Evolutionary conservation across 1,140 invertebrate species (phyloP).

Genomic region (Frieseomelitta varia): DNA sequence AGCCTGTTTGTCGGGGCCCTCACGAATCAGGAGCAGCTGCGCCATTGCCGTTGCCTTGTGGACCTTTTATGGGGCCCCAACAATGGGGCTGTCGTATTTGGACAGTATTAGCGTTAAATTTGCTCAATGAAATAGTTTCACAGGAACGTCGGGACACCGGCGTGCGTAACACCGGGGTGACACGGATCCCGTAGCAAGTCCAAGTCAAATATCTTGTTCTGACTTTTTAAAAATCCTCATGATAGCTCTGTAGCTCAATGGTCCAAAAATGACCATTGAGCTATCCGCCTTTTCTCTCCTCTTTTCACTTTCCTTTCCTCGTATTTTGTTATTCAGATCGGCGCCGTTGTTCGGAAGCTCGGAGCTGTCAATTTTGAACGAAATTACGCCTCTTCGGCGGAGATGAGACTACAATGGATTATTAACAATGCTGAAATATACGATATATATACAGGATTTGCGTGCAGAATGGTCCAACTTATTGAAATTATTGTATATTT

Average conservation of each 20-base stretch:
- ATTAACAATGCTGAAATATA: too few species aligned
- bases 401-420: too few species aligned
- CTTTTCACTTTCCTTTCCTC: too few species aligned
- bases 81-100: slow-evolving; percentile 77
- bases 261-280: background rate
- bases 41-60: slow-evolving; percentile 44
- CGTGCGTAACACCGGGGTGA: slow-evolving; percentile 2
- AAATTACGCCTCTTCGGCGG: too few species aligned
- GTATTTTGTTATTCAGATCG: too few species aligned
- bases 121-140: slow-evolving; percentile 79
- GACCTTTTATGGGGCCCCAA: slow-evolving; percentile 59
- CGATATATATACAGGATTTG: too few species aligned
- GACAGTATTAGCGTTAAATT: slow-evolving; percentile 81
- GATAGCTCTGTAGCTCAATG: too few species aligned
- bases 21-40: slow-evolving; percentile 66
- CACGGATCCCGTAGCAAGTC: background rate
- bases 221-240: background rate
- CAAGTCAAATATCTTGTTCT: background rate
- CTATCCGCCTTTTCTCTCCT: too few species aligned
- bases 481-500: too few species aligned
- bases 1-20: slow-evolving; percentile 68
- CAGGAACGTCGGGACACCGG: slow-evolving; percentile 51
- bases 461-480: too few species aligned
- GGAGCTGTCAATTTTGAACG: too few species aligned
- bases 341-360: too few species aligned